Evolutionary conservation across 1,140 invertebrate species (phyloP), one percentile per base, ranked within the genome.

Genomic region (Ostrea denselamellosa): DNA sequence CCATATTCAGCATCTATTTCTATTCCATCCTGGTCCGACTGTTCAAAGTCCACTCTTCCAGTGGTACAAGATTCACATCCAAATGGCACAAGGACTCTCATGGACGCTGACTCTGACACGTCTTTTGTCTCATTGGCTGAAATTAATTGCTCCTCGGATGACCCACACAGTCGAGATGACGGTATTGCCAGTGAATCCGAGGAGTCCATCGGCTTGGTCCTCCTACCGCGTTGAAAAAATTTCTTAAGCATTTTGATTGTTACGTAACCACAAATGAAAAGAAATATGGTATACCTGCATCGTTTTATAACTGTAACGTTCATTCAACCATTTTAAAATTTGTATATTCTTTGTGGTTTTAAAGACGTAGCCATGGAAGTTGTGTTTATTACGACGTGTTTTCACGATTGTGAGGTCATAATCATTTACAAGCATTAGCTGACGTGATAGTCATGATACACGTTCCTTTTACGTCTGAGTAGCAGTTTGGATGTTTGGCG

Each of bases 211-310:
- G 68, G 8, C 25, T 77, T 77, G 22, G 68, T 77, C 68, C 28
- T 77, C 12, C 28, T 77, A 44, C 14, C 68, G 5, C 68, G 68
- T 25, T 25, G 68, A 14, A 77, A 77, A 12, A 77, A 0, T 34
- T 77, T 77, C 68, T 77, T 77, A 34, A 77, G 22, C 68, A 77
- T 77, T 25, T 22, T 14, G 10, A 77, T 77, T 14, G 68, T 28
- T 44, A 34, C 4, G 14, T 77, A 77, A 14, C 68, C 68, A 34
- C 68, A 77, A 4, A 77, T 17, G 9, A 25, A 77, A 34, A 77
- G 4, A 28, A 77, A 28, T 77, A 77, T 34, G 3, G 28, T 25
- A 77, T 77, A 77, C 25, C 22, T 28, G 68, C 25, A 77, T 77
- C 68, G 68, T 34, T 77, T 25, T 28, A 77, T 77, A 25, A 25